Base-by-base conservation (phyloP, 1,140 invertebrate species). In the Drosophila arawakana region DNA sequence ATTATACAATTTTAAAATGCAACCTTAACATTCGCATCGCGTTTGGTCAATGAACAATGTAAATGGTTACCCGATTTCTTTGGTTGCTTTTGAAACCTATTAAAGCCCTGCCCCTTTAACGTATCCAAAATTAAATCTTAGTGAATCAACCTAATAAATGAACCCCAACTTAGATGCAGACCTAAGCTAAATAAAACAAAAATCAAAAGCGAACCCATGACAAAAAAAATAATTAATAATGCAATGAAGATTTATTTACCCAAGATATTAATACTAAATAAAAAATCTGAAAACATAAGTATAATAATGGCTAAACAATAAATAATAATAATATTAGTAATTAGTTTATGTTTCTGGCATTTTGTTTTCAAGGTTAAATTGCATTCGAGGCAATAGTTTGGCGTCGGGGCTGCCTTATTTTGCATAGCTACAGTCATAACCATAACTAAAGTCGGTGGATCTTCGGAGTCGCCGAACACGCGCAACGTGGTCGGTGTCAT, bases 301-400 rank as follows among this genome's bases (percentile, higher is more conserved):
- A 59, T 50, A 78, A 80, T 39, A 79, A 77, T 80, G 6, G 25
- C 6, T 30, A 30, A 30, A 63, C 44, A 54, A 80, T 54, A 76
- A 52, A 73, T 49, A 78, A 78, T 75, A 75, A 75, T 78, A 74
- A 84, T 77, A 76, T 86, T 73, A 79, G 76, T 79, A 80, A 86
- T 83, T 89, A 88, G 88, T 89, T 88, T 83, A 88, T 89, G 80
- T 88, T 80, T 69, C 69, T 82, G 83, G 82, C 78, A 73, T 86
- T 86, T 88, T 57, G 73, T 86, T 89, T 86, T 88, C 83, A 88
- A 70, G 84, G 83, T 67, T 84, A 89, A 77, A 89, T 89, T 85
- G 83, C 82, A 85, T 85, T 85, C 60, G 73, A 76, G 67, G 61
- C 60, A 34, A 35, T 60, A 62, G 50, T 41, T 74, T 70, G 58